Evolutionary conservation across 1,140 invertebrate species (phyloP).

Genomic region (Lasioglossum baleicum): DNA sequence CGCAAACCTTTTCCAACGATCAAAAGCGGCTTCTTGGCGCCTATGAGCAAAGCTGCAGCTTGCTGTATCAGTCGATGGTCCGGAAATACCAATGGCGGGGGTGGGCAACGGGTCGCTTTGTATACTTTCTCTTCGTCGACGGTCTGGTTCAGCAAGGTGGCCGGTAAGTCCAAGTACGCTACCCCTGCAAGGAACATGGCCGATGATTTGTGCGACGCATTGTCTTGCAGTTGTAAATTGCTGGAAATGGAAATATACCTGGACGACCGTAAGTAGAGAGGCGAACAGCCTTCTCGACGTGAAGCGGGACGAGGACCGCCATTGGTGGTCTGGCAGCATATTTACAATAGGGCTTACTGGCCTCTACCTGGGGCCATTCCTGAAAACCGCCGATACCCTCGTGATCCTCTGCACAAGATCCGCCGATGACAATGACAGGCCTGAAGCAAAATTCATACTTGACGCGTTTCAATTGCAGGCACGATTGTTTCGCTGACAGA

Average conservation of each 20-base stretch:
- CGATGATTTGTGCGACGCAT: background rate
- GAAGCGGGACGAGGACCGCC: slow-evolving; percentile 90
- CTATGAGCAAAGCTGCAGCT: slow-evolving; percentile 85
- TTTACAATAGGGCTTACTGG: slow-evolving; percentile 92
- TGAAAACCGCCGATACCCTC: slow-evolving; percentile 97
- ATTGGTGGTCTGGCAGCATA: slow-evolving; percentile 93
- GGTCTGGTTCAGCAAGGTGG: slow-evolving; percentile 85
- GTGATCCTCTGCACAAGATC: slow-evolving; percentile 93
- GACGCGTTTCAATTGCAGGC: background rate
- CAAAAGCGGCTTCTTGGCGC: slow-evolving; percentile 90
- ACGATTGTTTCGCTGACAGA: no score
- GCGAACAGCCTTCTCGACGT: slow-evolving; percentile 95
- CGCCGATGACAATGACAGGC: slow-evolving; percentile 94
- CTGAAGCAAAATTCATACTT: slow-evolving; percentile 69
- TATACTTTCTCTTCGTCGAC: slow-evolving; percentile 77
- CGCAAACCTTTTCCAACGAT: slow-evolving; percentile 93
- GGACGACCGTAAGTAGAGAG: slow-evolving; percentile 92
- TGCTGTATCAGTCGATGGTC: slow-evolving; percentile 83
- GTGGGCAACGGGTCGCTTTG: slow-evolving; percentile 77
- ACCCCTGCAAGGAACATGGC: slow-evolving; percentile 80
- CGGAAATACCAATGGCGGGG: slow-evolving; percentile 86
- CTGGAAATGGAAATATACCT: slow-evolving; percentile 71
- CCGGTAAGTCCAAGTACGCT: slow-evolving; percentile 94
- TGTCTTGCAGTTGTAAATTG: background rate
- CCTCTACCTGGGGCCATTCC: slow-evolving; percentile 95